Percentiles rank a stretch among this genome's conserved stretches.
These are phyloP conservation scores for Drosophila lini DNA, from an alignment of 1,140 invertebrate genomes.

Conservation along the genomic window DNA sequence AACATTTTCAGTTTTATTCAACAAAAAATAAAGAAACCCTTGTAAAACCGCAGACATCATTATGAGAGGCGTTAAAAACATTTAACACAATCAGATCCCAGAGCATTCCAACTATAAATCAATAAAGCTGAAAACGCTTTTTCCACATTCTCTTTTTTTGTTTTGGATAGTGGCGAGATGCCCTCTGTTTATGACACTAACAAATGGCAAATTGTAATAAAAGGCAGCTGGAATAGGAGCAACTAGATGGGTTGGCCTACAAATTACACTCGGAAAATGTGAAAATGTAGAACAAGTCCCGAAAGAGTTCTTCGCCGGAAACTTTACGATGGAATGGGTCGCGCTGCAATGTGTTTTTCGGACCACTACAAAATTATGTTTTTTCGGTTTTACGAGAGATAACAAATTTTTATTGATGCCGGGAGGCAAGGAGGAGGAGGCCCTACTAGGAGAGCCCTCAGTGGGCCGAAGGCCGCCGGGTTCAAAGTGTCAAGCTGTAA, in stretches of 20 bases:
- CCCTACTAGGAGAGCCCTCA: conserved; percentile 20
- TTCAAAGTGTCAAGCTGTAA: conserved; percentile 72
- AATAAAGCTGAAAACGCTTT: conserved; percentile 49
- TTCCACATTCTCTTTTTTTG: conserved; percentile 35
- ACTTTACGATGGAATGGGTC: conserved; percentile 25
- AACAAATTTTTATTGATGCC: conserved; percentile 70
- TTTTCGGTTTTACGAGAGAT: conserved; percentile 71
- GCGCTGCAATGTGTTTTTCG: conserved; percentile 50
- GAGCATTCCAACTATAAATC: conserved; percentile 61
- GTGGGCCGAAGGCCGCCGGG: conserved; percentile 52
- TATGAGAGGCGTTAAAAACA: conserved; percentile 54
- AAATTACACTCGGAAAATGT: conserved; percentile 37
- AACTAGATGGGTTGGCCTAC: conserved; percentile 22
- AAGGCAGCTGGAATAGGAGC: conserved; percentile 32
- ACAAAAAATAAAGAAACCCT: background rate
- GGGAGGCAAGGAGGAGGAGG: conserved; percentile 2
- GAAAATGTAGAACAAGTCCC: conserved; percentile 62
- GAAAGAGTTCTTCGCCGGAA: conserved; percentile 49
- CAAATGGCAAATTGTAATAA: conserved; percentile 75
- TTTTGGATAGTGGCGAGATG: conserved; percentile 5
- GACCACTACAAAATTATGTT: conserved; percentile 69
- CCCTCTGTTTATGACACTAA: conserved; percentile 65
- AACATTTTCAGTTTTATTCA: conserved; percentile 16
- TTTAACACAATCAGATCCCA: conserved; percentile 52
- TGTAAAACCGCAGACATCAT: conserved; percentile 56